Percentiles rank a stretch among this genome's conserved stretches.
phyloP scores from a whole-genome alignment of 2,113 vertebrate species.

The Saiga tatarica region DNA sequence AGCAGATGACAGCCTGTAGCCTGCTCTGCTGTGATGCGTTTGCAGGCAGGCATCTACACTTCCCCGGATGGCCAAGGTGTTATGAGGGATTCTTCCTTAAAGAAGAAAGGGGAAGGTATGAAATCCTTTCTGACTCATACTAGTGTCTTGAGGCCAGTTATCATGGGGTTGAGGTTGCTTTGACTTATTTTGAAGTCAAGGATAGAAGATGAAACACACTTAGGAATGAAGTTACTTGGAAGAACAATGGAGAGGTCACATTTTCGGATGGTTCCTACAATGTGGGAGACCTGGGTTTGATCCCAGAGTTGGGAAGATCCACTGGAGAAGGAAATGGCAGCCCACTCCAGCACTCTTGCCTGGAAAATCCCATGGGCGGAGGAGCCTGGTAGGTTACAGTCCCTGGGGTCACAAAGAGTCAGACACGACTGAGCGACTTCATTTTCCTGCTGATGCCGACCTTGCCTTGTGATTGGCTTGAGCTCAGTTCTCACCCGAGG shows the following conservation, averaged over 20 bases:
- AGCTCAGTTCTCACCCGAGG: rapidly evolving
- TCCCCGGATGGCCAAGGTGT: neutral
- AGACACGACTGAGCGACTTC: no score
- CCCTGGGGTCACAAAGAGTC: no score
- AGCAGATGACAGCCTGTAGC: neutral
- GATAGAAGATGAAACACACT: neutral
- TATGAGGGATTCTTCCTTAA: neutral
- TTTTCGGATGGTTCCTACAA: neutral
- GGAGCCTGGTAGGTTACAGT: no score
- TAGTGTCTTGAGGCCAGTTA: neutral
- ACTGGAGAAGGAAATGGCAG: no score
- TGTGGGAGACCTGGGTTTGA: no score
- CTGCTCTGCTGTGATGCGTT: neutral
- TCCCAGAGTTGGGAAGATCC: no score
- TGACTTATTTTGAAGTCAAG: neutral
- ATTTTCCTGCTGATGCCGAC: neutral
- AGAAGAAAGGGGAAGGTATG: neutral
- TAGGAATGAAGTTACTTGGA: neutral
- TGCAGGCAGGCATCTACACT: neutral
- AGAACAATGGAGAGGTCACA: neutral
- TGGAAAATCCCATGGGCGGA: no score
- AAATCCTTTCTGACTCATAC: neutral
- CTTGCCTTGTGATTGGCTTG: rapidly evolving
- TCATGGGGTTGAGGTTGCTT: neutral
- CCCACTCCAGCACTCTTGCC: no score